phyloP scores from a whole-genome alignment of 2,113 vertebrate species.

The Seriola quinqueradiata region DNA sequence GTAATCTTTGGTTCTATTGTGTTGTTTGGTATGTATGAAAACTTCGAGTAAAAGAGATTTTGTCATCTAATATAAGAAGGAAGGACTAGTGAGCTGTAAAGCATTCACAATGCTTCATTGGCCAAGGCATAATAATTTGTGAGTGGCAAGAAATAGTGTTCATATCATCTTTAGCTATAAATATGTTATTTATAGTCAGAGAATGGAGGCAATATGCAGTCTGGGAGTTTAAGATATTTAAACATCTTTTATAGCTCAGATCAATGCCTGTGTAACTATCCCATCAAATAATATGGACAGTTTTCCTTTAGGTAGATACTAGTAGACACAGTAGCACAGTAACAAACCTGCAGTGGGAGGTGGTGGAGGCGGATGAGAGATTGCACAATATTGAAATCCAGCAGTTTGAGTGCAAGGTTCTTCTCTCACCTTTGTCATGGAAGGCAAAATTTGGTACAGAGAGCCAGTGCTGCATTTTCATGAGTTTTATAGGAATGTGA shows the following conservation, averaged over 20 bases:
- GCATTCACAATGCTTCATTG: not conserved
- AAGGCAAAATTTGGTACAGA: conserved; percentile 24
- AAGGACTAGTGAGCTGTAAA: not conserved
- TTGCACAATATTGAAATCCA: conserved; percentile 46
- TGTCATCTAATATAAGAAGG: not conserved
- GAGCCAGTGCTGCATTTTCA: not conserved
- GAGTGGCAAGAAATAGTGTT: not conserved
- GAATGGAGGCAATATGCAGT: not conserved
- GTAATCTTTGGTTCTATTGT: not conserved
- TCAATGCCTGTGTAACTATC: conserved; percentile 5
- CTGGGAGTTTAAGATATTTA: conserved; percentile 5
- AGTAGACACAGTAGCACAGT: conserved; percentile 4
- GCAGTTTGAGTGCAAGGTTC: conserved; percentile 35
- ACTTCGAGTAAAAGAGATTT: not conserved
- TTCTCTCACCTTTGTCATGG: conserved; percentile 36
- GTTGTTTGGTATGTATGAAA: conserved; percentile 2
- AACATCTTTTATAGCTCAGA: conserved; percentile 15
- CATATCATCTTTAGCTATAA: not conserved
- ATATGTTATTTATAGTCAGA: conserved; percentile 3
- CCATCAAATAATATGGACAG: conserved; percentile 10
- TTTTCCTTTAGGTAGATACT: conserved; percentile 13
- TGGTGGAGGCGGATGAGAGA: conserved; percentile 53
- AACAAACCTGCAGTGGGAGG: conserved; percentile 42
- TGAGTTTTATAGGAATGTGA: conserved; percentile 9
- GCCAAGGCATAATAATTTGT: not conserved